Evolutionary conservation across 2,113 vertebrate genomes (phyloP).

Genomic region (Pongo pygmaeus): DNA sequence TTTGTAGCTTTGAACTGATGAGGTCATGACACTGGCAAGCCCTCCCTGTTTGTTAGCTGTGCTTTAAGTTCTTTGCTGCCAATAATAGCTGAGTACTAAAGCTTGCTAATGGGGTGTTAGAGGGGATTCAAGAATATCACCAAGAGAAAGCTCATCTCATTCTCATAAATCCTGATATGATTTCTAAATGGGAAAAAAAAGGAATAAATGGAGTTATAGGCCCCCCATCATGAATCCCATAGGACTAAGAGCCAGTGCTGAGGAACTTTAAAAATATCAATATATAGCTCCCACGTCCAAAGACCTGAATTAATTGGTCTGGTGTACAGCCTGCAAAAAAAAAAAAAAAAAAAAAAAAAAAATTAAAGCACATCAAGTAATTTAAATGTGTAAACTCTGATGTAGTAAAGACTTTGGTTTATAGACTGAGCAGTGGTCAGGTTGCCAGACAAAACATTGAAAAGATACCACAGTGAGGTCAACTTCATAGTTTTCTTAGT

Average conservation of each 20-base stretch:
- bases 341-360: not conserved
- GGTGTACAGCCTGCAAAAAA: not conserved
- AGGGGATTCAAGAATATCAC: not conserved
- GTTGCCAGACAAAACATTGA: not conserved
- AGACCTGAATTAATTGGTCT: not conserved
- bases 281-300: not conserved
- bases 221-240: not conserved
- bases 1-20: constrained; percentile 13
- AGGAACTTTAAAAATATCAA: not conserved
- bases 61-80: not conserved
- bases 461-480: not conserved
- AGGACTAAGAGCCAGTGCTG: not conserved
- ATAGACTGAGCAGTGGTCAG: not conserved
- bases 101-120: not conserved
- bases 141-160: not conserved
- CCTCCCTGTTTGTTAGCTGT: not conserved
- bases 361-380: not conserved
- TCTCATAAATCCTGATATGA: constrained; percentile 3
- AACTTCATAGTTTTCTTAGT: constrained; percentile 8
- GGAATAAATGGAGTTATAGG: not conserved
- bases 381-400: not conserved
- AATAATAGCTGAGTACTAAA: not conserved
- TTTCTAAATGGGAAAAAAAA: not conserved
- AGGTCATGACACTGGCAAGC: not conserved
- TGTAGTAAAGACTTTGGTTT: not conserved